phyloP scores from a whole-genome alignment of 2,888 invertebrate genomes.

The Erebia aethiops region DNA sequence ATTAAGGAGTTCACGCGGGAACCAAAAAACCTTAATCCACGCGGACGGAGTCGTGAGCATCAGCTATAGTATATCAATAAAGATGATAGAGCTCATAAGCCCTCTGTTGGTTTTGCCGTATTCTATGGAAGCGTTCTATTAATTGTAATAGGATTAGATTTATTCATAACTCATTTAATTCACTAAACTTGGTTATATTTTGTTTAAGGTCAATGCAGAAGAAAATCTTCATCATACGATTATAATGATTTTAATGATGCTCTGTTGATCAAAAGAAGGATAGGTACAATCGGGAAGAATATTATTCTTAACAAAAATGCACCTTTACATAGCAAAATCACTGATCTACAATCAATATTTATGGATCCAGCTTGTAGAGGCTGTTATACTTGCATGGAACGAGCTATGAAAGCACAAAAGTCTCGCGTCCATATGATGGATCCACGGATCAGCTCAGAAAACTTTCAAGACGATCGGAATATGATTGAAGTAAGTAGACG shows the following conservation, averaged over 20 bases:
- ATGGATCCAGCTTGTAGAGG: conserved; percentile 51
- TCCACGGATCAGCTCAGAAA: conserved; percentile 39
- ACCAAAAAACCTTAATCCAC: no score
- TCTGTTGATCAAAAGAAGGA: conserved; percentile 20
- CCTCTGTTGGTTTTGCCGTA: no score
- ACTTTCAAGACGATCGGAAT: conserved; percentile 48
- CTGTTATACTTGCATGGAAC: conserved; percentile 60
- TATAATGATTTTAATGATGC: conserved; percentile 26
- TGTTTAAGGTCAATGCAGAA: conserved; percentile 36
- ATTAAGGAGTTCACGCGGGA: no score
- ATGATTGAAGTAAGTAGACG: conserved; percentile 43
- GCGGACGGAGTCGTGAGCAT: no score
- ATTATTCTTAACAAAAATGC: conserved; percentile 48
- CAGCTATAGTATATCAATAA: no score
- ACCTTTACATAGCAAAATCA: conserved; percentile 44
- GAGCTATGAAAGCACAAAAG: conserved; percentile 53
- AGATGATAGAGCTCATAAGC: no score
- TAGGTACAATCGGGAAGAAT: conserved; percentile 36
- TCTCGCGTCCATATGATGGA: conserved; percentile 35
- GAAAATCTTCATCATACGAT: conserved; percentile 23
- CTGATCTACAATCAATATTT: conserved; percentile 51
- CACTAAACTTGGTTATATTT: background rate
- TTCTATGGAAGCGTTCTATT: no score
- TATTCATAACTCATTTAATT: background rate
- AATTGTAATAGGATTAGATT: no score